Evolutionary conservation across 2,113 vertebrate genomes (phyloP).

Genomic region (Hemiscyllium ocellatum): DNA sequence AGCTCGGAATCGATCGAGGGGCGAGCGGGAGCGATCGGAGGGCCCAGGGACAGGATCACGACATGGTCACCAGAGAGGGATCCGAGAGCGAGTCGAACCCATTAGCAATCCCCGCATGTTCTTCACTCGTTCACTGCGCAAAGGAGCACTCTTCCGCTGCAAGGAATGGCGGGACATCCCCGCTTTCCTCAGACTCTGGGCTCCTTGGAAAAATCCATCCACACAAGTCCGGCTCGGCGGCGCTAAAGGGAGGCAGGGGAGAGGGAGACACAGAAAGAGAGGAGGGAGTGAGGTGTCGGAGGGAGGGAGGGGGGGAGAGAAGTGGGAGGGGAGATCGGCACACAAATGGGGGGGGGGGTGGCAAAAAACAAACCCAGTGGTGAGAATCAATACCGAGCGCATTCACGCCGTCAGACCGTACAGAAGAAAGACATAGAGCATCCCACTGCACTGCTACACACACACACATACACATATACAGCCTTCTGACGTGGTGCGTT

Average conservation of each 20-base stretch:
- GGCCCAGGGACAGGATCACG: conserved; percentile 76
- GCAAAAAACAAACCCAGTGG: conserved; percentile 56
- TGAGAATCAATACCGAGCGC: conserved; percentile 51
- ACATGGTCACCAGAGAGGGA: conserved; percentile 76
- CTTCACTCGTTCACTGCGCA: conserved; percentile 88
- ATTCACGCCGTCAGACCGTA: conserved; percentile 54
- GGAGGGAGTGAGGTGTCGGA: conserved; percentile 39
- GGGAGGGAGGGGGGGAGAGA: conserved; percentile 15
- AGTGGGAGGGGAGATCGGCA: conserved; percentile 19
- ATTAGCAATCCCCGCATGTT: conserved; percentile 83
- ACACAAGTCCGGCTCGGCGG: conserved; percentile 60
- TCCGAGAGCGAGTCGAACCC: conserved; percentile 67
- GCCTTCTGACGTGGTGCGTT: conserved; percentile 74
- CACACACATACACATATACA: background rate
- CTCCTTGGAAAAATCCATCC: conserved; percentile 80
- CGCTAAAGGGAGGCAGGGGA: conserved; percentile 65
- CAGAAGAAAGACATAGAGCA: conserved; percentile 62
- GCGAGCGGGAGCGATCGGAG: conserved; percentile 45
- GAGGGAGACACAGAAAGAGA: conserved; percentile 36
- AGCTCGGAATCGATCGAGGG: conserved; percentile 62
- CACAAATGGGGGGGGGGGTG: conserved; percentile 40
- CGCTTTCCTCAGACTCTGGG: conserved; percentile 65
- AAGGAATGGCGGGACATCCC: conserved; percentile 87
- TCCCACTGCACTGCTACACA: conserved; percentile 83
- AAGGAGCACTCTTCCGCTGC: conserved; percentile 79